phyloP scores from a whole-genome alignment of 1,140 invertebrate species.

The Glossosoma conforme region DNA sequence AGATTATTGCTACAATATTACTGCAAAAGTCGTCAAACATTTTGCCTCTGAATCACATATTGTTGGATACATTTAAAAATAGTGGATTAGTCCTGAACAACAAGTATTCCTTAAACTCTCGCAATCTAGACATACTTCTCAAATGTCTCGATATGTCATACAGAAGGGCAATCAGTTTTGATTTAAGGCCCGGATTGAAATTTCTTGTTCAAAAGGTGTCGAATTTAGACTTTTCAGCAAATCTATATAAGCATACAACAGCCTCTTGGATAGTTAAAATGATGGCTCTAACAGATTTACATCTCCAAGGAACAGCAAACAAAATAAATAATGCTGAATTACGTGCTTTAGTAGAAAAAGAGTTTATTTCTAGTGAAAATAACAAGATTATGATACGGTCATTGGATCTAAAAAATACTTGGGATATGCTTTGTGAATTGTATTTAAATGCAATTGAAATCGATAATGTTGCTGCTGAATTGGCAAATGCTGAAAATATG shows the following conservation, averaged over 20 bases:
- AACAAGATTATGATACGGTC: slow-evolving; percentile 13
- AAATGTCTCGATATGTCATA: slow-evolving; percentile 78
- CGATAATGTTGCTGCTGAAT: slow-evolving; percentile 47
- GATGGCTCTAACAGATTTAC: slow-evolving; percentile 77
- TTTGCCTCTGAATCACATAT: slow-evolving; percentile 53
- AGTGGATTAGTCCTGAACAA: slow-evolving; percentile 50
- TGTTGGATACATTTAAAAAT: slow-evolving; percentile 53
- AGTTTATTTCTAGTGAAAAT: background rate
- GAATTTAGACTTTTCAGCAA: slow-evolving; percentile 80
- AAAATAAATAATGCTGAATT: slow-evolving; percentile 5
- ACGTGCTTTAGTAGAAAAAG: slow-evolving; percentile 10
- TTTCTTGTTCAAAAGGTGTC: slow-evolving; percentile 91
- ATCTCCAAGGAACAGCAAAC: slow-evolving; percentile 17
- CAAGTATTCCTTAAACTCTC: slow-evolving; percentile 48
- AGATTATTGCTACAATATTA: slow-evolving; percentile 81
- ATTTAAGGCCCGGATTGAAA: slow-evolving; percentile 83
- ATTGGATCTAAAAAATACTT: slow-evolving; percentile 54
- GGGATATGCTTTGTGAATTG: slow-evolving; percentile 53
- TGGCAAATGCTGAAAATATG: slow-evolving; percentile 35
- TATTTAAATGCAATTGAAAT: slow-evolving; percentile 48
- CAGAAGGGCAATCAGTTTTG: slow-evolving; percentile 76
- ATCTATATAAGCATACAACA: slow-evolving; percentile 88
- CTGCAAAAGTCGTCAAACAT: slow-evolving; percentile 59
- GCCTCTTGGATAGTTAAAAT: slow-evolving; percentile 86
- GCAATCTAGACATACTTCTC: slow-evolving; percentile 65